A percentile compares a stretch with the other conserved stretches of the same genome.
Evolutionary conservation across 1,140 invertebrate genomes (phyloP).

Genomic region (Drosophila albomicans): DNA sequence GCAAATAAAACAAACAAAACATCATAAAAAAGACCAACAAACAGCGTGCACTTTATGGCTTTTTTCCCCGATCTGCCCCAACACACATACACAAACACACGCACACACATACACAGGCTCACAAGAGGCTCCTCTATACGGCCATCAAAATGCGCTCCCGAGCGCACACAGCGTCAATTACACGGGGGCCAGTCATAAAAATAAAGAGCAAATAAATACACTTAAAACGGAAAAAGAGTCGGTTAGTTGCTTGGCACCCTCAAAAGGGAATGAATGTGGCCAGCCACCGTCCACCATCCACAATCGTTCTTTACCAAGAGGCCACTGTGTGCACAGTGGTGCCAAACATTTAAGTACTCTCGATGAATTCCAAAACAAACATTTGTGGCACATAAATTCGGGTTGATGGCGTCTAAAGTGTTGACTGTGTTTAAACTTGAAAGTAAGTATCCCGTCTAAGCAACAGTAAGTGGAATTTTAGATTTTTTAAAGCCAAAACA

Average conservation of each 20-base stretch:
- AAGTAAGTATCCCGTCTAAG: too few relatives aligned
- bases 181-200: constrained; percentile 77
- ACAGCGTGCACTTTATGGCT: constrained; percentile 69
- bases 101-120: background rate
- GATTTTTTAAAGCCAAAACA: too few relatives aligned
- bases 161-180: constrained; percentile 76
- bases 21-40: constrained; percentile 35
- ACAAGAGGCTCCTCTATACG: constrained; percentile 54
- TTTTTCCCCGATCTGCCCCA: constrained; percentile 11
- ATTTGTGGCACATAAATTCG: too few relatives aligned
- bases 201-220: constrained; percentile 82
- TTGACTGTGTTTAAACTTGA: too few relatives aligned
- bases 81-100: background rate
- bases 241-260: constrained; percentile 33
- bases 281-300: background rate
- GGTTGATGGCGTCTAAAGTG: too few relatives aligned
- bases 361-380: too few relatives aligned
- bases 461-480: too few relatives aligned
- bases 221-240: constrained; percentile 64
- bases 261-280: constrained; percentile 1
- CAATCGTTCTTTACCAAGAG: too few relatives aligned
- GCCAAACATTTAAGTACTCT: too few relatives aligned
- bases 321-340: too few relatives aligned
- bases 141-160: constrained; percentile 70
- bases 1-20: constrained; percentile 51